phyloP scores from a whole-genome alignment of 2,113 vertebrate genomes.

The Strix aluco region DNA sequence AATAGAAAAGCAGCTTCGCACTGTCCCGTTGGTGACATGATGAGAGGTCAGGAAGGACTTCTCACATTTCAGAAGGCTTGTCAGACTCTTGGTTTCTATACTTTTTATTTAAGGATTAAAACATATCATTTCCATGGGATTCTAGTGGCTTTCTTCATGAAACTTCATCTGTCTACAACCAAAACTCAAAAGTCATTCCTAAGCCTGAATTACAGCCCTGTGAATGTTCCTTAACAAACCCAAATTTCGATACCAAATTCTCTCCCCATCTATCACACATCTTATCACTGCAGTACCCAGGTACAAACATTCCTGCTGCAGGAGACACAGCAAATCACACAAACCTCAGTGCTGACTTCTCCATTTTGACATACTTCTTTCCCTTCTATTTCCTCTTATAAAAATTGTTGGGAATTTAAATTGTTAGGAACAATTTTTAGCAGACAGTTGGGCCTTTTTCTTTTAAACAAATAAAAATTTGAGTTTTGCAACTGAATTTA shows the following conservation, averaged over 20 bases:
- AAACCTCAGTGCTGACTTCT: background rate
- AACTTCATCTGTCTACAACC: background rate
- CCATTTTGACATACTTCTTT: background rate
- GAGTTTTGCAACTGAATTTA: background rate
- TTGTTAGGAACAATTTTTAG: background rate
- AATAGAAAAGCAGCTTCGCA: background rate
- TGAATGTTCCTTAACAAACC: background rate
- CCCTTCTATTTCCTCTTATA: background rate
- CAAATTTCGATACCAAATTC: background rate
- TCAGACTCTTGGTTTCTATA: background rate
- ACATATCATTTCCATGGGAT: background rate
- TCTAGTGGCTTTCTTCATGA: background rate
- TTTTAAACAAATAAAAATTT: background rate
- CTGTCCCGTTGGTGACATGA: accelerated
- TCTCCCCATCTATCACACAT: background rate
- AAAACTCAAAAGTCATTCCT: background rate
- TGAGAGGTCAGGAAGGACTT: background rate
- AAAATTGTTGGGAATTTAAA: background rate
- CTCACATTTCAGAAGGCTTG: background rate
- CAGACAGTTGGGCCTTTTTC: background rate
- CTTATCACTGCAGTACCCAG: background rate
- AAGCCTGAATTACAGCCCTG: background rate
- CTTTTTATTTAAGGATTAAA: background rate
- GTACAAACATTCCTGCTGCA: background rate
- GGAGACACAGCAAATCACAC: background rate